Percentiles rank a stretch among this genome's conserved stretches.
phyloP scores from a whole-genome alignment of 2,888 invertebrate species.

The Tetrapedia diversipes region DNA sequence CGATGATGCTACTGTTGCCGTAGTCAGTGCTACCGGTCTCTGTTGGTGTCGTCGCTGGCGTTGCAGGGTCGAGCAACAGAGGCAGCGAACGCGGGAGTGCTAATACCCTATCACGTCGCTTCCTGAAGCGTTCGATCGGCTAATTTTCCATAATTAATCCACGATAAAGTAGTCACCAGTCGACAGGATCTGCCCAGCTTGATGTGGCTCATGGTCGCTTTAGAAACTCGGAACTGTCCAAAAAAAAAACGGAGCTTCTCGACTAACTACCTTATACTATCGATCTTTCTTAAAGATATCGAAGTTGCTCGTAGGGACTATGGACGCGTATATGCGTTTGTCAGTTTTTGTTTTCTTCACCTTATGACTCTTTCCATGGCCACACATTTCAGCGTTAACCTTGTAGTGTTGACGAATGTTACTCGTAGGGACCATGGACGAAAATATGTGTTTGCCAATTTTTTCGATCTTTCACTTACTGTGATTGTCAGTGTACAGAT shows the following conservation, averaged over 20 bases:
- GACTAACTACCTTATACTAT: too few species aligned
- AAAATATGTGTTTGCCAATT: too few species aligned
- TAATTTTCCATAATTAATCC: slow-evolving; percentile 75
- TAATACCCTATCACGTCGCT: slow-evolving; percentile 77
- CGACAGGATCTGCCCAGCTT: slow-evolving; percentile 21
- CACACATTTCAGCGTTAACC: too few species aligned
- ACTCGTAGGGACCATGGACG: too few species aligned
- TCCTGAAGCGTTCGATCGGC: slow-evolving; percentile 73
- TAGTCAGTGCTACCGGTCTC: slow-evolving; percentile 28
- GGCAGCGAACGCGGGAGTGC: slow-evolving; percentile 63
- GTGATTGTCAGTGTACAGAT: too few species aligned
- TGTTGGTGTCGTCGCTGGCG: slow-evolving; percentile 39
- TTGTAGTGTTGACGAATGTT: too few species aligned
- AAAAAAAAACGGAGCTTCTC: too few species aligned
- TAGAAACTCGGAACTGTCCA: slow-evolving; percentile 1
- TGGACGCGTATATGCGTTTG: too few species aligned
- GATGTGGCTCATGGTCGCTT: slow-evolving; percentile 28
- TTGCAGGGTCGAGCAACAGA: slow-evolving; percentile 45
- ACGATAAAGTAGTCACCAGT: slow-evolving; percentile 67
- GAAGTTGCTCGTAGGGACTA: too few species aligned
- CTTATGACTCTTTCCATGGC: too few species aligned
- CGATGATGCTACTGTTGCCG: slow-evolving; percentile 50
- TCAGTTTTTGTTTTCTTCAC: too few species aligned
- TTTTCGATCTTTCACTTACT: too few species aligned
- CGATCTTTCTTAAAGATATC: neutral